These are phyloP conservation scores for Harpagoxenus sublaevis DNA, from an alignment of 2,888 invertebrate genomes.

Conservation along the genomic window DNA sequence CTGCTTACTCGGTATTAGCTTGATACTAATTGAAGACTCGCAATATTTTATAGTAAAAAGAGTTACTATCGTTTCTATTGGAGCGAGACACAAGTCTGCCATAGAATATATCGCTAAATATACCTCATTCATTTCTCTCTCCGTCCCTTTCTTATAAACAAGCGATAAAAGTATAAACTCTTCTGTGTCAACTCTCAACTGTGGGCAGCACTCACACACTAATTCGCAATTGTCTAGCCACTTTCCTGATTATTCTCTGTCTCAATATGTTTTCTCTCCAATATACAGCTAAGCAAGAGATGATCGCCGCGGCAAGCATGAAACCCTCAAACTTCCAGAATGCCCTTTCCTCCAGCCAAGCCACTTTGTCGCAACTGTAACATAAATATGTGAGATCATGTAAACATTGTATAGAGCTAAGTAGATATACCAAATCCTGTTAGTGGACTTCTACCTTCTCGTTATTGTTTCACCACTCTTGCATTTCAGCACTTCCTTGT, in stretches of 20 bases:
- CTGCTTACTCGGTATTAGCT: slow-evolving; percentile 82
- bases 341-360: slow-evolving; percentile 93
- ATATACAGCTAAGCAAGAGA: slow-evolving; percentile 87
- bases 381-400: not conserved
- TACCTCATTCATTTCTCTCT: slow-evolving; percentile 77
- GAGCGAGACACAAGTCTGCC: slow-evolving; percentile 81
- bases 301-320: slow-evolving; percentile 89
- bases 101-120: slow-evolving; percentile 81
- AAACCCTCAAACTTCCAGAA: slow-evolving; percentile 94
- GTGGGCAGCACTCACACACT: slow-evolving; percentile 69
- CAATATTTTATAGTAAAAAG: slow-evolving; percentile 89
- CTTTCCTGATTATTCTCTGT: slow-evolving; percentile 83
- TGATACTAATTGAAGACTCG: slow-evolving; percentile 86
- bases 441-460: slow-evolving; percentile 88
- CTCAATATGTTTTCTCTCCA: slow-evolving; percentile 84
- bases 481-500: slow-evolving; percentile 94
- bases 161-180: slow-evolving; percentile 13
- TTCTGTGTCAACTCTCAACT: not conserved
- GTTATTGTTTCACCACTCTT: slow-evolving; percentile 93
- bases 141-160: not conserved
- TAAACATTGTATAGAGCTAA: not conserved
- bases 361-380: slow-evolving; percentile 94
- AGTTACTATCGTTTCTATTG: slow-evolving; percentile 90
- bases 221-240: slow-evolving; percentile 82
- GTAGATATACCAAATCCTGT: not conserved